Percentiles rank a stretch among this genome's conserved stretches.
These are phyloP conservation scores for Apodemia hepburni DNA, from an alignment of 2,888 invertebrate genomes.

Conservation along the genomic window DNA sequence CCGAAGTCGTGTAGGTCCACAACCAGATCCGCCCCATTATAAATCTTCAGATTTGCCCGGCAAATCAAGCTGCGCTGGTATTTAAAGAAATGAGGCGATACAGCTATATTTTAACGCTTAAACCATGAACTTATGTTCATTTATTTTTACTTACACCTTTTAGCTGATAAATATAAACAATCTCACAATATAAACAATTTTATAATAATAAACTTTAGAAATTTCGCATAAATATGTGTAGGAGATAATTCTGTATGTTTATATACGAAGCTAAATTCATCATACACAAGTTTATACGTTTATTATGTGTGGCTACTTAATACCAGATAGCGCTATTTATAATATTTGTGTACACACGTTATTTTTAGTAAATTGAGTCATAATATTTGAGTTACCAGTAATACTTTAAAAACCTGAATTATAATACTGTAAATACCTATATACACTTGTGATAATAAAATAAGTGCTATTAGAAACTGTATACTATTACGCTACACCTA, in stretches of 20 bases:
- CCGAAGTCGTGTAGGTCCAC: slow-evolving; percentile 44
- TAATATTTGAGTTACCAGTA: no score
- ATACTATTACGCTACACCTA: background rate
- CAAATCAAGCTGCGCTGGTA: slow-evolving; percentile 35
- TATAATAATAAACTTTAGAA: background rate
- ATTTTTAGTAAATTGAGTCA: background rate
- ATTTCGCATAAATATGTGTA: background rate
- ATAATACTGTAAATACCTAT: no score
- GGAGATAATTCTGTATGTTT: background rate
- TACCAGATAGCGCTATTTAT: background rate
- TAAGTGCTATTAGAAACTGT: no score
- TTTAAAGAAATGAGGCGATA: slow-evolving; percentile 33
- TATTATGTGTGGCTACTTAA: background rate
- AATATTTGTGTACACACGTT: background rate
- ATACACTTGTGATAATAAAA: background rate
- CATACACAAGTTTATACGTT: background rate
- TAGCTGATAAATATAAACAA: background rate
- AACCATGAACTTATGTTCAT: background rate
- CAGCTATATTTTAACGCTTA: background rate
- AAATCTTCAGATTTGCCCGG: slow-evolving; percentile 37
- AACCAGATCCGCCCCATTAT: slow-evolving; percentile 48
- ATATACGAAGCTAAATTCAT: background rate
- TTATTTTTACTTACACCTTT: background rate
- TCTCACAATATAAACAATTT: background rate
- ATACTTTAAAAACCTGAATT: no score